These are phyloP conservation scores for Matsumurasca onukii DNA, from an alignment of 1,140 invertebrate genomes.

Conservation along the genomic window DNA sequence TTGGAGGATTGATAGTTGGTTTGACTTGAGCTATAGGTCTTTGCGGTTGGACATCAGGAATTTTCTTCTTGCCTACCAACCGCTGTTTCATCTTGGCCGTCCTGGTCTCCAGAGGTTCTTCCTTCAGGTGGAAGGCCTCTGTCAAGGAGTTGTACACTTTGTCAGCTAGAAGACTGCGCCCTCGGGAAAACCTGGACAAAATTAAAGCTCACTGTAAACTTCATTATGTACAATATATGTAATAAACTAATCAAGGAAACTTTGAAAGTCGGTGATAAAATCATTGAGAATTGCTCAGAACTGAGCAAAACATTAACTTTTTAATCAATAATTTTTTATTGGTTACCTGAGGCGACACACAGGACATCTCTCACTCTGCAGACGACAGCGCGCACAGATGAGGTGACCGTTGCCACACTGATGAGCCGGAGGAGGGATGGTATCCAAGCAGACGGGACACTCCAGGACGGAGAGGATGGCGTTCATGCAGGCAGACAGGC, in stretches of 20 bases:
- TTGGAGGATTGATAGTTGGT: conserved; percentile 16
- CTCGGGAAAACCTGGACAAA: too few species aligned
- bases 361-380: conserved; percentile 59
- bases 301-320: too few species aligned
- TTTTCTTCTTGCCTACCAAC: conserved; percentile 35
- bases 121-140: conserved; percentile 34
- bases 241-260: too few species aligned
- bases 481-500: conserved; percentile 27
- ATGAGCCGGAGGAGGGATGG: conserved; percentile 59
- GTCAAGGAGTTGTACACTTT: conserved; percentile 33
- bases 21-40: conserved; percentile 6
- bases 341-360: conserved; percentile 58
- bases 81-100: conserved; percentile 32
- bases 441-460: conserved; percentile 59
- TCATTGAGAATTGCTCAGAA: too few species aligned
- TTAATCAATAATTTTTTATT: too few species aligned
- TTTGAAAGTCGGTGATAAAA: too few species aligned
- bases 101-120: conserved; percentile 24
- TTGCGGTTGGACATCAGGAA: not conserved
- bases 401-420: conserved; percentile 68
- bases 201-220: too few species aligned
- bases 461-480: conserved; percentile 22
- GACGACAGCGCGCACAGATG: conserved; percentile 59
- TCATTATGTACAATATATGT: too few species aligned
- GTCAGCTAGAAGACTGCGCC: conserved; percentile 58